Percentiles rank a stretch among this genome's conserved stretches.
phyloP scores from a whole-genome alignment of 2,888 invertebrate species.

The Noctuana brunneofusca region DNA sequence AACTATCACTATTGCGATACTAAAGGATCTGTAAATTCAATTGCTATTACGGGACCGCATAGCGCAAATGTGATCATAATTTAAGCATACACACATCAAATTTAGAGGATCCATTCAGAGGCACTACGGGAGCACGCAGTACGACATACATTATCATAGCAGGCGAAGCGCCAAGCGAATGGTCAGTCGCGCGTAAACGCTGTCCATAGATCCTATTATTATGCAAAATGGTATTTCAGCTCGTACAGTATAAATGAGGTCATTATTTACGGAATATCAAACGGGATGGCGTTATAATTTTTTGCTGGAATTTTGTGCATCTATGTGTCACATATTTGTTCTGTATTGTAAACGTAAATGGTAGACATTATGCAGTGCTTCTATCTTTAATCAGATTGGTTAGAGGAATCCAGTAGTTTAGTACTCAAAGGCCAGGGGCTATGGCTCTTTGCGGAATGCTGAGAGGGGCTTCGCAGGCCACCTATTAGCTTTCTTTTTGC shows the following conservation, averaged over 20 bases:
- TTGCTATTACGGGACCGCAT: not conserved
- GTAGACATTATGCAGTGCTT: too few species aligned
- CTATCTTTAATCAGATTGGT: too few species aligned
- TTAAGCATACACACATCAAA: too few species aligned
- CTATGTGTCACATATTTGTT: not conserved
- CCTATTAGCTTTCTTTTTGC: too few species aligned
- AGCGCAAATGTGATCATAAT: not conserved
- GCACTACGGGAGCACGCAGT: not conserved
- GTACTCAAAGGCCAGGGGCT: too few species aligned
- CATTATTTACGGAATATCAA: constrained; percentile 14
- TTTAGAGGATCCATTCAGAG: not conserved
- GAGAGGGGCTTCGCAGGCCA: too few species aligned
- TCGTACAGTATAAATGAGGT: constrained; percentile 6
- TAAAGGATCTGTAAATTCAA: too few species aligned
- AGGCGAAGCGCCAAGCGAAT: constrained; percentile 1
- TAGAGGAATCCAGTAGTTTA: too few species aligned
- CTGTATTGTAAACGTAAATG: too few species aligned
- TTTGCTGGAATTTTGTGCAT: not conserved
- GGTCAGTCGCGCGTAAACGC: constrained; percentile 10
- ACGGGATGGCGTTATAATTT: not conserved
- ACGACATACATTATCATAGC: not conserved
- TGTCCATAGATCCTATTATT: constrained; percentile 2
- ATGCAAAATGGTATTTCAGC: constrained; percentile 16
- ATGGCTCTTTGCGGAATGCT: too few species aligned
- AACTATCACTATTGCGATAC: too few species aligned